Conservation (phyloP, 2,113 vertebrate species). For the Monarcha castaneiventris region DNA sequence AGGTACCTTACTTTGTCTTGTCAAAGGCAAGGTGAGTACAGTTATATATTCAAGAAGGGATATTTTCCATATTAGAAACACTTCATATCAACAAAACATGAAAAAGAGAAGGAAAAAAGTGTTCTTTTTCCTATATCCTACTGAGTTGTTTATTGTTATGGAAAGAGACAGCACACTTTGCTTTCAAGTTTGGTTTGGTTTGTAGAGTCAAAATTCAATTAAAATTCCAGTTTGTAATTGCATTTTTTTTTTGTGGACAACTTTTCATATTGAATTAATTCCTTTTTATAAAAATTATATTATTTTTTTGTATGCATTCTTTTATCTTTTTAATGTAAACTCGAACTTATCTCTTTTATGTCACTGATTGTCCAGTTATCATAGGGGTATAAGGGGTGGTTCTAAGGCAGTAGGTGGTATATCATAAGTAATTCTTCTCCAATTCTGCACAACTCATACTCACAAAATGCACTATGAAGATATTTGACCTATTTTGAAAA, state of each 20-base stretch:
- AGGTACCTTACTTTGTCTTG: not conserved
- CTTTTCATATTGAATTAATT: not conserved
- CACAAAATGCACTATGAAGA: not conserved
- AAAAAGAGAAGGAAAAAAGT: not conserved
- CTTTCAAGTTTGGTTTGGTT: not conserved
- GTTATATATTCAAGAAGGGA: not conserved
- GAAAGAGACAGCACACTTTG: not conserved
- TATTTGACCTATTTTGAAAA: not conserved
- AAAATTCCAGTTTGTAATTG: not conserved
- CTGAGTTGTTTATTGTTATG: not conserved
- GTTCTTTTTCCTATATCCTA: not conserved
- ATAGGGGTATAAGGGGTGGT: not conserved
- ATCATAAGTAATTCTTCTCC: not conserved
- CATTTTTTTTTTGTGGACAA: not conserved
- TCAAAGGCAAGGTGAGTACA: not conserved
- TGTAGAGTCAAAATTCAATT: not conserved
- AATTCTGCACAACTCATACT: not conserved
- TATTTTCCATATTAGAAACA: not conserved
- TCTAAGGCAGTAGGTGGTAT: not conserved
- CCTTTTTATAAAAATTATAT: rapidly evolving
- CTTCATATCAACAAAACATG: not conserved
- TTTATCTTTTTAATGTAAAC: not conserved
- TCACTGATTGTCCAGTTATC: not conserved
- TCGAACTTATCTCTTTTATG: not conserved
- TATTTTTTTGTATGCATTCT: not conserved